Evolutionary conservation across 2,113 vertebrate species (phyloP).

Genomic region (Ictalurus punctatus): DNA sequence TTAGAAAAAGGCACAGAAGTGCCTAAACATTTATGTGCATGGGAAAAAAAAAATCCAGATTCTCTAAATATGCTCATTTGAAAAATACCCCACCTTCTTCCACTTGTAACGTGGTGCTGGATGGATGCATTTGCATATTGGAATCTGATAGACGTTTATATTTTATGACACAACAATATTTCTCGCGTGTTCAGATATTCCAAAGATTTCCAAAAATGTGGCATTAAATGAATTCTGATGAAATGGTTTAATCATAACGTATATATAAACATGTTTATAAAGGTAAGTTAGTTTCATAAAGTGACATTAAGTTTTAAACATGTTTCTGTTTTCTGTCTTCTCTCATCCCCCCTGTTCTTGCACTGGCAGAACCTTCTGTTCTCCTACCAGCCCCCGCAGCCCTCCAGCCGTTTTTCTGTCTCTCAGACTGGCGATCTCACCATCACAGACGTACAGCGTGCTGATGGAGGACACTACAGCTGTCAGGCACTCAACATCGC

Average conservation of each 20-base stretch:
- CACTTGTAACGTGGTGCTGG: background rate
- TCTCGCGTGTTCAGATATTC: background rate
- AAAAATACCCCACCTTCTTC: background rate
- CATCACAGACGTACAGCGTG: constrained; percentile 89
- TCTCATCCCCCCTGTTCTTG: background rate
- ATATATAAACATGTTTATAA: too few species aligned
- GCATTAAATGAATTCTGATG: background rate
- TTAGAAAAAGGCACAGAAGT: background rate
- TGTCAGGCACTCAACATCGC: constrained; percentile 99
- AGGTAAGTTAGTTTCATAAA: background rate
- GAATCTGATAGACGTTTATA: background rate
- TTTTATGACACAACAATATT: background rate
- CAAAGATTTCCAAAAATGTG: background rate
- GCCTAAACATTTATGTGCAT: background rate
- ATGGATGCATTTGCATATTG: background rate
- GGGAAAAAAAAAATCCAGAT: background rate
- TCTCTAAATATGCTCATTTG: background rate
- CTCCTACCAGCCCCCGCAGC: constrained; percentile 95
- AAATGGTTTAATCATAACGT: background rate
- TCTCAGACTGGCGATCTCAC: constrained; percentile 96
- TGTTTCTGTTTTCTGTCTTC: background rate
- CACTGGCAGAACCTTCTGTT: constrained; percentile 88
- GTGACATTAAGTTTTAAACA: background rate
- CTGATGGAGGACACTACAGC: constrained; percentile 94
- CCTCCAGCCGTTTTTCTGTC: constrained; percentile 93